Evolutionary conservation across 2,797 vertebrate species (phyloP), one percentile per base, ranked within the genome.

Genomic region (Sparidentex hasta): DNA sequence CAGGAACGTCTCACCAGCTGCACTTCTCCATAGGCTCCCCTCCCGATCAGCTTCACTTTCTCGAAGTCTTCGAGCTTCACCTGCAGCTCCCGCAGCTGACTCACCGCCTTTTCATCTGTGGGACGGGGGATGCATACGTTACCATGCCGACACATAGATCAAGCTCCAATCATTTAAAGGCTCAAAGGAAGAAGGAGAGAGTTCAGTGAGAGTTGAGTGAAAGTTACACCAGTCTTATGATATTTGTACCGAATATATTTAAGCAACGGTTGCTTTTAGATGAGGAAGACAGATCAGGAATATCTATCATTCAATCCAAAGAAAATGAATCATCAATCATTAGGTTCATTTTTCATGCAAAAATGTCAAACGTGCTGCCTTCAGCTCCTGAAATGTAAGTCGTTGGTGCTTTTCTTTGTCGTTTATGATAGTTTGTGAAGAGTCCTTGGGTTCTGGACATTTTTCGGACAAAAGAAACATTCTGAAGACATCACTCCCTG

Each of bases 1-100:
- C 57, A 50, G 1, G 59, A 47, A 27, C 18, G 1, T 52, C 98
- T 98, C 95, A 99, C 98, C 97, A 99, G 95, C 78, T 98, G 97
- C 78, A 99, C 98, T 93, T 98, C 97, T 75, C 98, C 98, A 82
- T 97, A 99, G 59, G 98, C 98, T 67, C 98, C 98, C 95, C 97
- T 96, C 80, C 98, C 98, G 25, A 99, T 99, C 90, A 99, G 90
- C 94, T 99, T 99, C 75, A 99, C 97, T 85, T 95, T 96, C 59
- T 99, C 97, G 55, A 99, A 99, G 93, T 99, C 98, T 76, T 98
- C 98, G 2, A 96, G 95, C 90, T 97, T 98, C 95, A 98, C 96
- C 89, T 99, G 98, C 69, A 99, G 94, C 68, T 97, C 97, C 89
- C 94, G 94, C 63, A 99, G 96, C 86, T 96, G 95, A 84, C 92